Conservation (phyloP, 2,113 vertebrate genomes). For the Polyodon spathula region DNA sequence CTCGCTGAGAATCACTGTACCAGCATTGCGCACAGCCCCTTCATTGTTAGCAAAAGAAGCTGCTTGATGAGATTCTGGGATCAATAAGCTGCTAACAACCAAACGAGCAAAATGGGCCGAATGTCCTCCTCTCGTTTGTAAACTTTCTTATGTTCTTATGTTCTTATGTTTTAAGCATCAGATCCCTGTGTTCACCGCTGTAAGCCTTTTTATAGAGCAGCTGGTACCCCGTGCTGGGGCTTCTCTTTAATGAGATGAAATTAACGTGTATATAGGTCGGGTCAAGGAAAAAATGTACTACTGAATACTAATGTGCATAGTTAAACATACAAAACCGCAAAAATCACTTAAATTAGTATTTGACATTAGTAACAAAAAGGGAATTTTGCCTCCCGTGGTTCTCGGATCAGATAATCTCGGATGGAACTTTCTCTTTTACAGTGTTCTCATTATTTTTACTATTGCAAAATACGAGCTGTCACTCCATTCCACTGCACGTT, state of each 20-base stretch:
- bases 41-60: conserved; percentile 19
- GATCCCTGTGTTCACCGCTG: not conserved
- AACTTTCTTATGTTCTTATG: no score
- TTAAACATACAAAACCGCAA: no score
- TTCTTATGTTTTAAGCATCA: no score
- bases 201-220: not conserved
- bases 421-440: not conserved
- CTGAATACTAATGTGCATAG: not conserved
- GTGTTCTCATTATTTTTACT: not conserved
- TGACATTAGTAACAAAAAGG: not conserved
- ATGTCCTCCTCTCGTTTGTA: no score
- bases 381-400: not conserved
- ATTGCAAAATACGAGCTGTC: no score
- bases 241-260: not conserved
- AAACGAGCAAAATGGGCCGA: no score
- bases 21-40: conserved; percentile 13
- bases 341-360: no score
- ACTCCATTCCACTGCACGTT: no score
- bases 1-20: not conserved
- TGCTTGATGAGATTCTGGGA: no score
- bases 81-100: no score
- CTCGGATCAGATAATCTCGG: not conserved
- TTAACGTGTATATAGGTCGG: not conserved
- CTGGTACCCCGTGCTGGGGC: not conserved
- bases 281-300: not conserved